phyloP scores from a whole-genome alignment of 2,888 invertebrate genomes.

The Tenthredo distinguenda region DNA sequence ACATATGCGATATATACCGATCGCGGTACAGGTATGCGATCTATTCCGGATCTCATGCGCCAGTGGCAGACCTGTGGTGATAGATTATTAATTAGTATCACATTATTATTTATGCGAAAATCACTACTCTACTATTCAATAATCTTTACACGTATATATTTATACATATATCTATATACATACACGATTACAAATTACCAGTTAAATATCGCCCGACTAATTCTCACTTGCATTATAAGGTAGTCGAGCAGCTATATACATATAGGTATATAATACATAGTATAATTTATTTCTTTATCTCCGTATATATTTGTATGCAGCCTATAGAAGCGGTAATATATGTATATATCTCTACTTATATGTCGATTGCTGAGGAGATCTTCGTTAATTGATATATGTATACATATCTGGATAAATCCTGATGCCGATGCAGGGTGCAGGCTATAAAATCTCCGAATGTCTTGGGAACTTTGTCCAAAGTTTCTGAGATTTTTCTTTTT shows the following conservation, averaged over 20 bases:
- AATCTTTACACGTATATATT: neutral
- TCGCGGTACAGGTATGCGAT: neutral
- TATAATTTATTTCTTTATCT: neutral
- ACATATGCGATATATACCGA: neutral
- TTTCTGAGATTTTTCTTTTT: no score
- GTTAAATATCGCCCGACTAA: neutral
- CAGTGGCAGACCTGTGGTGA: neutral
- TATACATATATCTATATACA: neutral
- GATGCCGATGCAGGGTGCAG: neutral
- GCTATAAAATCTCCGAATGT: neutral
- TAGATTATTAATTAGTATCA: slow-evolving; percentile 29
- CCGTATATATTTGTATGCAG: neutral
- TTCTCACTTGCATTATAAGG: neutral
- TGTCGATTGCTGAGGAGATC: neutral
- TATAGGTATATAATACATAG: no score
- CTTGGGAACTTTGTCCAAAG: neutral
- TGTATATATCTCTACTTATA: neutral
- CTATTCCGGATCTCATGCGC: neutral
- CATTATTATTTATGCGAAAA: neutral
- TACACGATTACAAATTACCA: neutral
- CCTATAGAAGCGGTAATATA: no score
- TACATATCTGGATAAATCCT: neutral
- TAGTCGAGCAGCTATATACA: no score
- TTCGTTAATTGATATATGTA: neutral
- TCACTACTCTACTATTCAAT: neutral